Evolutionary conservation across 1,140 invertebrate species (phyloP), one percentile per base, ranked within the genome.

Genomic region (Drosophila lacertosa): DNA sequence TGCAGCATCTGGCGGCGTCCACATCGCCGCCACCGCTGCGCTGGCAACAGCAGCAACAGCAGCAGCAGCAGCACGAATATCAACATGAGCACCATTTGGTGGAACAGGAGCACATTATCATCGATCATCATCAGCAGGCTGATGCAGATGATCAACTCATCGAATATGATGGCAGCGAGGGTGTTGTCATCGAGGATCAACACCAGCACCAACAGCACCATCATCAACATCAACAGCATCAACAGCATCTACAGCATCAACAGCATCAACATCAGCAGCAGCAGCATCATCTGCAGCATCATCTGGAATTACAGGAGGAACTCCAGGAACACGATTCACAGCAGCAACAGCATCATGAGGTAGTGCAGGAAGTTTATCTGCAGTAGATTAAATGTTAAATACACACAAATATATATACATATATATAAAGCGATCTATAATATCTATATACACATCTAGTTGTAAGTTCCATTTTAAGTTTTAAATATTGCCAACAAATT

Each of bases 361-460:
- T 86, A 60, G 80, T 84, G 32, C 80, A 84, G 45, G 89, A 90
- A 33, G 89, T 90, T 35, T 90, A 90, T 77, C 66, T 90, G 51
- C 74, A 89, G 44, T 89, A 89, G 47, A 47, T 47, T 26, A 42
- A 51, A 13, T 64, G 62, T 57, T 50, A 53, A 33, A 60, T 60
- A 44, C 11, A 16, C 22, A 42, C 32, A 51, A 20, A 42, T 29
- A 29, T 45, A 32, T n/a, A 44, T 15, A 16, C 22, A 42, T 42
- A 51, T 29, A 42, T 29, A 29, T 45, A 32, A 15, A 39, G 11
- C 50, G 33, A 58, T 33, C 20, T 6, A 35, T 29, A 53, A 66
- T 33, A 40, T 63, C 71, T 39, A 54, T 20, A 75, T 67, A 65
- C 13, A 65, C 18, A 33, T 39, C 44, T 39, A 58, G 40, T n/a